Evolutionary conservation across 1,140 invertebrate species (phyloP), one percentile per base, ranked within the genome.

Genomic region (Bemisia tabaci): DNA sequence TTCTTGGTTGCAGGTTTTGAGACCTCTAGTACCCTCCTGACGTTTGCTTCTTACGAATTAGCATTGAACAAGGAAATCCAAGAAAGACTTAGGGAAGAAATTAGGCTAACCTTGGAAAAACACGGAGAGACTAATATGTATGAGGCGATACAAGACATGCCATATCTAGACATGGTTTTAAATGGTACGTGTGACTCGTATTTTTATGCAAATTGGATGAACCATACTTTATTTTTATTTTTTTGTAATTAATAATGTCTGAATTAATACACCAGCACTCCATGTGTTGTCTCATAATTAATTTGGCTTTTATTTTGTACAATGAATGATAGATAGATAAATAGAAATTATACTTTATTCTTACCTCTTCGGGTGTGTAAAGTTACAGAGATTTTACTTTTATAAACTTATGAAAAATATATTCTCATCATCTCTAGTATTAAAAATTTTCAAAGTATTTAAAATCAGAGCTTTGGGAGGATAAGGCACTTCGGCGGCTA

Each of bases 1-100:
- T 87, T 87, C 73, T 63, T 87, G 66, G 70, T 82, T 1, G 84
- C 82, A 64, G 84, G 84, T 17, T 84, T 81, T 59, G 85, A 86
- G 67, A 85, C 85, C 0, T 83, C 83, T 0, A 78, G 82, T 2
- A 79, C 78, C n/a, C 69, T 79, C 0, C 73, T 86, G 26, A 76
- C 77, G n/a, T 78, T 76, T 60, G 73, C 77, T 2, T 70, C 78
- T 12, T 73, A 76, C 24, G 76, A 80, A 71, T 72, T 87, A 26
- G 81, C 82, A 0, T 74, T 74, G 39, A 75, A 83, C 71, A 78
- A 77, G 22, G 77, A 81, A 11, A 73, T 81, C 59, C 84, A 84
- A 67, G 71, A 81, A 26, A 78, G 75, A 67, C 33, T 85, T 0
- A 76, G 79, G 25, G 70, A 81, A 62, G 85, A 88, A 74, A 82